A percentile compares a stretch with the other conserved stretches of the same genome.
phyloP scores from a whole-genome alignment of 2,113 vertebrate genomes.

The Odontophorus gujanensis region DNA sequence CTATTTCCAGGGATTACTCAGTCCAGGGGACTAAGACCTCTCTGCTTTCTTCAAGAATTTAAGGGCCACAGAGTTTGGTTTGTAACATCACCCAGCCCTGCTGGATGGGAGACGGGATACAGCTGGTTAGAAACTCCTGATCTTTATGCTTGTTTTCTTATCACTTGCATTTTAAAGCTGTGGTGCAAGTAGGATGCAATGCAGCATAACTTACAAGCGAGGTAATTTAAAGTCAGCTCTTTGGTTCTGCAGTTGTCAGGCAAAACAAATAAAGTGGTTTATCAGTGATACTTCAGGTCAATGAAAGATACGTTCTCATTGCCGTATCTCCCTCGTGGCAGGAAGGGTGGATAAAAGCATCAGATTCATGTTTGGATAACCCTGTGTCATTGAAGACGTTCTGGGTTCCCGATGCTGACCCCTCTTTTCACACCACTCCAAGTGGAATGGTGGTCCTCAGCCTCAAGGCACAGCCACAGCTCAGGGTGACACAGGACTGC shows the following conservation, averaged over 20 bases:
- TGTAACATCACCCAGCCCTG: neutral
- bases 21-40: neutral
- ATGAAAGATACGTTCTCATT: neutral
- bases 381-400: neutral
- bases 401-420: neutral
- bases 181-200: neutral
- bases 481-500: neutral
- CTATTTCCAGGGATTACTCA: neutral
- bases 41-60: neutral
- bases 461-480: neutral
- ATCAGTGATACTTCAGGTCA: neutral
- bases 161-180: neutral
- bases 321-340: neutral
- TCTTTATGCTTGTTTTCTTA: neutral
- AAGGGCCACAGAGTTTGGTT: neutral
- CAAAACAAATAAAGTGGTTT: conserved; percentile 26
- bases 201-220: neutral
- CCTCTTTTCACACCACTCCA: neutral
- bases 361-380: neutral
- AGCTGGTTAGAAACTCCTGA: neutral
- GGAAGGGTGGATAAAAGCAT: neutral
- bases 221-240: neutral
- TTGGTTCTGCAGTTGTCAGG: neutral
- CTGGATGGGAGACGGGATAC: neutral
- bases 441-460: neutral